Conservation (phyloP, 2,797 vertebrate genomes). For the Champsocephalus gunnari region DNA sequence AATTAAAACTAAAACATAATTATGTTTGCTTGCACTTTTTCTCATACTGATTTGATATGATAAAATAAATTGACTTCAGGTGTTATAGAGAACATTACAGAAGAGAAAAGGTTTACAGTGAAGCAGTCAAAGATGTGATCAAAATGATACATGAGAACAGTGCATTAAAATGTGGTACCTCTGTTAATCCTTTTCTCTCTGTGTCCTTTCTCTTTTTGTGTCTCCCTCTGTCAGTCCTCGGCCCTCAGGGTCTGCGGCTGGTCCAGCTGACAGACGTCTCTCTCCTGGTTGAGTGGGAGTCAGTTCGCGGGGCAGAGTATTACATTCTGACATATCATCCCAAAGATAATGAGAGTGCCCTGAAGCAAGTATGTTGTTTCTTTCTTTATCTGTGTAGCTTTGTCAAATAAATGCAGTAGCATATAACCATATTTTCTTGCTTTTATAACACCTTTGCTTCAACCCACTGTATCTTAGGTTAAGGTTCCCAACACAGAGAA, state of each 20-base stretch:
- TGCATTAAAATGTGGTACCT: slow-evolving; percentile 12
- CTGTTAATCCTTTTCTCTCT: slow-evolving; percentile 9
- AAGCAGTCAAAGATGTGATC: background rate
- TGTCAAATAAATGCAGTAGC: background rate
- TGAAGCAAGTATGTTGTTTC: slow-evolving; percentile 69
- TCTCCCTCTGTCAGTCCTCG: slow-evolving; percentile 75
- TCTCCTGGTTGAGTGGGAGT: slow-evolving; percentile 89
- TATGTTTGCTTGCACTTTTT: background rate
- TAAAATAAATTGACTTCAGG: background rate
- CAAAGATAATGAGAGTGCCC: slow-evolving; percentile 66
- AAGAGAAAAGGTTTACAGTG: background rate
- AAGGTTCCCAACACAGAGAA: slow-evolving; percentile 84
- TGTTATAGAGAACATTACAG: no score
- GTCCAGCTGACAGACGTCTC: slow-evolving; percentile 86
- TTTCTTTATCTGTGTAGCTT: background rate
- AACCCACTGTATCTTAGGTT: slow-evolving; percentile 44
- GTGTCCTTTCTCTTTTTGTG: slow-evolving; percentile 4
- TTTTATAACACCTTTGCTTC: slow-evolving; percentile 2
- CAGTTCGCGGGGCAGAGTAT: slow-evolving; percentile 83
- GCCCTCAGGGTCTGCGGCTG: slow-evolving; percentile 85
- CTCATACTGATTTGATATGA: background rate
- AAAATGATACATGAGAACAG: background rate
- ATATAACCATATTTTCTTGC: background rate
- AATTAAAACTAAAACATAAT: no score
- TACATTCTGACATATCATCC: slow-evolving; percentile 89